Evolutionary conservation across 1,140 invertebrate genomes (phyloP).

Genomic region (Procambarus virginalis): DNA sequence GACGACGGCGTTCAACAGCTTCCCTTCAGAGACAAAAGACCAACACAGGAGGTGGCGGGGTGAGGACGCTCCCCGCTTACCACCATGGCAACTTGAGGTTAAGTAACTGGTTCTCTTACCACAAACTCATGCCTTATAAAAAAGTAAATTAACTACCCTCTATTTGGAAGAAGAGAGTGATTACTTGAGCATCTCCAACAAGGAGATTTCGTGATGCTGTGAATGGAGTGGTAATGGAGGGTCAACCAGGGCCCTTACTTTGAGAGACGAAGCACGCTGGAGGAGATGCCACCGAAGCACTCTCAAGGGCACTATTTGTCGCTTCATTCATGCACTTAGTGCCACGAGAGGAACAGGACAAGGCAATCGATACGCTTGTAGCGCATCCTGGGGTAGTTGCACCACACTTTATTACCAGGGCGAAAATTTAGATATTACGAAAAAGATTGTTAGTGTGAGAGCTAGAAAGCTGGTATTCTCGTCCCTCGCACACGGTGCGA

Average conservation of each 20-base stretch:
- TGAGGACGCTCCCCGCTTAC: not conserved
- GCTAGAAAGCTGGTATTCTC: not conserved
- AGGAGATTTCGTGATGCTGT: conserved; percentile 43
- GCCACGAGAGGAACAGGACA: not conserved
- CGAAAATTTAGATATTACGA: not conserved
- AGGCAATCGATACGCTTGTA: not conserved
- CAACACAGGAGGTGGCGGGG: not conserved
- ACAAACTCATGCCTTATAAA: conserved; percentile 1
- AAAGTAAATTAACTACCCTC: conserved; percentile 35
- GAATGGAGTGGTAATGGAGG: conserved; percentile 51
- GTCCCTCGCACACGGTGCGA: not conserved
- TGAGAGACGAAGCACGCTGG: conserved; percentile 11
- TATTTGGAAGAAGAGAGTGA: conserved; percentile 27
- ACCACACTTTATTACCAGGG: not conserved
- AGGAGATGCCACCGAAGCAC: not conserved
- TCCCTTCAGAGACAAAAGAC: not conserved
- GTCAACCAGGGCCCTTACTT: conserved; percentile 15
- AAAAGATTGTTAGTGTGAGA: not conserved
- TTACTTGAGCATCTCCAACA: conserved; percentile 38
- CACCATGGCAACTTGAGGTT: conserved; percentile 14
- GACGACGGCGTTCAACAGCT: not conserved
- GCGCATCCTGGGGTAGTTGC: not conserved
- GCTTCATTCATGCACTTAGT: conserved; percentile 19
- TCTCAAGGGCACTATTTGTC: conserved; percentile 18
- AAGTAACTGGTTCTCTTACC: conserved; percentile 7